phyloP scores from a whole-genome alignment of 1,140 invertebrate species.

The Lepidotrigona ventralis region DNA sequence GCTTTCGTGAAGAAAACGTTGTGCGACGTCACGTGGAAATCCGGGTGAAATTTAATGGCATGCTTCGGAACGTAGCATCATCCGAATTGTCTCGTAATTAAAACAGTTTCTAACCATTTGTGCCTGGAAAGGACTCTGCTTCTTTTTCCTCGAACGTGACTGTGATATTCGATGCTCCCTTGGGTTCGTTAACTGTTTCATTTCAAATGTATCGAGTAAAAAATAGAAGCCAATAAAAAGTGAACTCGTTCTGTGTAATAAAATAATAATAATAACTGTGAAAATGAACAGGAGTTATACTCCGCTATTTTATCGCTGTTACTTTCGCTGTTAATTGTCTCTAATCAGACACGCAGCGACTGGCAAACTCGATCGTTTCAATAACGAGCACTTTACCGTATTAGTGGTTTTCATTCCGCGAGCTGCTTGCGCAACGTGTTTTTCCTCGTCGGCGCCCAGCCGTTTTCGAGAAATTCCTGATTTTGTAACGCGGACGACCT shows the following conservation, averaged over 20 bases:
- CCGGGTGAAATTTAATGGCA: slow-evolving; percentile 36
- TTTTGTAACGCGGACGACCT: slow-evolving; percentile 72
- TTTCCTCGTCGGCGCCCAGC: slow-evolving; percentile 21
- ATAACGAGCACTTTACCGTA: background rate
- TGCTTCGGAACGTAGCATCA: slow-evolving; percentile 12
- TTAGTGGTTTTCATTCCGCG: slow-evolving; percentile 31
- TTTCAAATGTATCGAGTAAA: too few relatives aligned
- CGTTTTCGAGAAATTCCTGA: slow-evolving; percentile 69
- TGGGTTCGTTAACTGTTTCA: background rate
- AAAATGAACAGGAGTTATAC: background rate
- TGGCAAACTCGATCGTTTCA: background rate
- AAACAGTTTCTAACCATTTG: background rate
- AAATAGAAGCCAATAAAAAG: too few relatives aligned
- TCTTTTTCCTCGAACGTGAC: background rate
- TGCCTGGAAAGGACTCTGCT: background rate
- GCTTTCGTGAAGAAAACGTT: slow-evolving; percentile 15
- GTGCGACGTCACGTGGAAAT: slow-evolving; percentile 8
- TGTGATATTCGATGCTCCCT: background rate
- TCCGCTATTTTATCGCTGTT: background rate
- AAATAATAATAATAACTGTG: too few relatives aligned
- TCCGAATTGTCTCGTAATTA: slow-evolving; percentile 4
- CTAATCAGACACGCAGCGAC: background rate
- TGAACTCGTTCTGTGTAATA: too few relatives aligned
- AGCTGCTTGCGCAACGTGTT: slow-evolving; percentile 40
- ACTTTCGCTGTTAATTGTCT: slow-evolving; percentile 5